These are phyloP conservation scores for Galaxea fascicularis DNA, from an alignment of 92 coral and sea anemone species.

Conservation along the genomic window DNA sequence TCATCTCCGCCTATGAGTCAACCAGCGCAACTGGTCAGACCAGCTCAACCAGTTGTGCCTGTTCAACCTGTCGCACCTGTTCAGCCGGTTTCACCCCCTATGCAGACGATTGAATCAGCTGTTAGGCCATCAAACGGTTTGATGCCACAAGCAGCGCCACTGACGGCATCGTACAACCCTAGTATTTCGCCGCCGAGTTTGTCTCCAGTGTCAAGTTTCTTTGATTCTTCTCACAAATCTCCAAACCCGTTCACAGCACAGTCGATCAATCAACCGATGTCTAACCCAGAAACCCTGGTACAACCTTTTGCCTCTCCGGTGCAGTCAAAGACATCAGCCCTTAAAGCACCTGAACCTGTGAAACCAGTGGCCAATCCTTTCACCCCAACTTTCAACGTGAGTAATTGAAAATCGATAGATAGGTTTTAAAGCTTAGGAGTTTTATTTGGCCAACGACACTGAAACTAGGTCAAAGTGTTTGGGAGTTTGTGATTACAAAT, in stretches of 20 bases:
- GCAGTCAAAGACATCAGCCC: not conserved
- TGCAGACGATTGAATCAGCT: conserved; percentile 19
- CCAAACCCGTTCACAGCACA: conserved; percentile 12
- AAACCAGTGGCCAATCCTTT: conserved; percentile 21
- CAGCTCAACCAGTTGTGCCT: conserved; percentile 5
- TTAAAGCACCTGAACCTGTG: not conserved
- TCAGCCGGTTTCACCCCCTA: conserved; percentile 16
- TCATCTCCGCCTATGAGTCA: not conserved
- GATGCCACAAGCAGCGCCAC: conserved; percentile 45
- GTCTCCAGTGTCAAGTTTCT: conserved; percentile 27
- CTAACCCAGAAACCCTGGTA: not conserved
- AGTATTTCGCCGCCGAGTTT: not conserved
- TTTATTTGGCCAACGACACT: too few relatives aligned
- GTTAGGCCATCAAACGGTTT: conserved; percentile 31
- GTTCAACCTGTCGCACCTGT: conserved; percentile 11
- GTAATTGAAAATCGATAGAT: not conserved
- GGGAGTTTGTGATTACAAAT: not conserved
- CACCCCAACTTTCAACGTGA: conserved; percentile 7
- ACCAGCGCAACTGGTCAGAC: not conserved
- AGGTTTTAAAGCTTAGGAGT: too few relatives aligned
- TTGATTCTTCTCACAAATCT: conserved; percentile 16
- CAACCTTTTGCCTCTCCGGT: not conserved
- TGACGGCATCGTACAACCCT: conserved; percentile 30
- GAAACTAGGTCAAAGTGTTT: too few relatives aligned
- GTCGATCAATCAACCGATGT: conserved; percentile 23